Evolutionary conservation across 2,888 invertebrate genomes (phyloP).

Genomic region (Lysandra coridon): DNA sequence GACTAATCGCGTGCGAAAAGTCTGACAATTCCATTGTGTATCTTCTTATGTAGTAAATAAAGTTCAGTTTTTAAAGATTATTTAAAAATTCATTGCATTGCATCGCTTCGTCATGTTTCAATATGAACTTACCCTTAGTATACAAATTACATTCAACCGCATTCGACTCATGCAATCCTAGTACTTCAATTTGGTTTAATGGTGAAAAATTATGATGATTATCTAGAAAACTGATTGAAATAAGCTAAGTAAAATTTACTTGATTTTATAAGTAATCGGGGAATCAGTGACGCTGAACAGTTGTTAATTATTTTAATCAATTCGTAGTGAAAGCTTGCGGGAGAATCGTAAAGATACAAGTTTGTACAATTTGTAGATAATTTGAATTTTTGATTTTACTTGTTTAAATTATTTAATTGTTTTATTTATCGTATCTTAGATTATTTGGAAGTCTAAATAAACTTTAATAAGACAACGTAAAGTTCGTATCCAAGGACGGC

Average conservation of each 20-base stretch:
- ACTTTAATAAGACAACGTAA: no score
- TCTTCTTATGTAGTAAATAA: no score
- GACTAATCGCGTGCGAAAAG: no score
- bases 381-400: not conserved
- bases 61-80: no score
- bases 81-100: no score
- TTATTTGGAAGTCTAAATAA: no score
- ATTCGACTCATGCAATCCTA: conserved; percentile 46
- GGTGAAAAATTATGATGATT: conserved; percentile 8
- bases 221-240: conserved; percentile 3
- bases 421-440: no score
- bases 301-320: conserved; percentile 14
- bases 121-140: not conserved
- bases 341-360: not conserved
- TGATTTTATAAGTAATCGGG: not conserved
- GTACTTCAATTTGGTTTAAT: not conserved
- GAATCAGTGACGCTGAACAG: not conserved
- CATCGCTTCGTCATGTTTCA: no score
- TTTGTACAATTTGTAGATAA: conserved; percentile 2
- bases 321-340: not conserved
- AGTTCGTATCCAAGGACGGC: no score
- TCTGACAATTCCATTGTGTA: no score
- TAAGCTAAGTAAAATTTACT: not conserved
- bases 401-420: no score
- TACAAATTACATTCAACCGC: not conserved